Conservation (phyloP, 1,140 invertebrate genomes). For the Zaprionus africanus region DNA sequence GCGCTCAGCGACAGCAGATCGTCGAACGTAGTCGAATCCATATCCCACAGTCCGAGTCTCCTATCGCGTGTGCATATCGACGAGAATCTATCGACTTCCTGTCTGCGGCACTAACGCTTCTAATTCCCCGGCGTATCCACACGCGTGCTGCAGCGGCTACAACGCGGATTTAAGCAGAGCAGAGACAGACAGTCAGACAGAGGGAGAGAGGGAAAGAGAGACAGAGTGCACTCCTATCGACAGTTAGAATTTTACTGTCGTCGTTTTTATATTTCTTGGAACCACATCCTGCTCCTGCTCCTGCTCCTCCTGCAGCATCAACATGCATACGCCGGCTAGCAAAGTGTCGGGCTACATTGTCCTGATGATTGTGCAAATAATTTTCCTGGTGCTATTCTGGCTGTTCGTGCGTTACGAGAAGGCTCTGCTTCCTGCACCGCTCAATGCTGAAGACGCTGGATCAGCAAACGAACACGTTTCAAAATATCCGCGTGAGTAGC, state of each 20-base stretch:
- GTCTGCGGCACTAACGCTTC: constrained; percentile 60
- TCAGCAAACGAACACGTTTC: constrained; percentile 80
- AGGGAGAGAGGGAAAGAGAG: neutral
- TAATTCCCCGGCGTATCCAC: constrained; percentile 51
- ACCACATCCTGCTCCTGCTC: constrained; percentile 1
- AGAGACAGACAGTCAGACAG: neutral
- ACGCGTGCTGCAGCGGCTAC: constrained; percentile 70
- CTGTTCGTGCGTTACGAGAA: constrained; percentile 84
- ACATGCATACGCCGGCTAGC: constrained; percentile 76
- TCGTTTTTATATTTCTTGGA: constrained; percentile 12
- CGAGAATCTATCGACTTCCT: constrained; percentile 53
- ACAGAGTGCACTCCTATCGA: constrained; percentile 1
- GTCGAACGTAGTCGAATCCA: constrained; percentile 30
- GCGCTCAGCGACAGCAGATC: constrained; percentile 75
- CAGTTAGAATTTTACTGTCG: neutral
- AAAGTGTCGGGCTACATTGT: constrained; percentile 80
- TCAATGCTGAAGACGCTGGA: constrained; percentile 67
- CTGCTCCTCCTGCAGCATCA: constrained; percentile 4
- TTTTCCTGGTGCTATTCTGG: constrained; percentile 81
- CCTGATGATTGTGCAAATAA: constrained; percentile 84
- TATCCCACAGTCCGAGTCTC: neutral
- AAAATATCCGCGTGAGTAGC: constrained; percentile 84
- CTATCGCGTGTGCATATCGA: constrained; percentile 34
- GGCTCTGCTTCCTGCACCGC: constrained; percentile 63
- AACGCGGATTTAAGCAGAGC: constrained; percentile 55